Evolutionary conservation across 1,140 invertebrate genomes (phyloP).

Genomic region (Samia ricini): DNA sequence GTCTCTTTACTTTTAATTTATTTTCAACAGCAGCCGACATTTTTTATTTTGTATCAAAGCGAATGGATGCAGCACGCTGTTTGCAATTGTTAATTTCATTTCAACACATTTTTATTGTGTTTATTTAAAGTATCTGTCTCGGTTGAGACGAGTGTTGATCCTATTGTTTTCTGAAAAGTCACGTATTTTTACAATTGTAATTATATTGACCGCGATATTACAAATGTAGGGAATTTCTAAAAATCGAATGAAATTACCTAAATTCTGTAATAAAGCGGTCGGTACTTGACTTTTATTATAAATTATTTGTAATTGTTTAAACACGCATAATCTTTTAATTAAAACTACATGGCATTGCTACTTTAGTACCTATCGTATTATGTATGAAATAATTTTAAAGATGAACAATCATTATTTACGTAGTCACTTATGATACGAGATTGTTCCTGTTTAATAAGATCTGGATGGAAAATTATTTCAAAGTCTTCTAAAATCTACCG

Average conservation of each 20-base stretch:
- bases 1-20: neutral
- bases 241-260: neutral
- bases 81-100: slow-evolving; percentile 27
- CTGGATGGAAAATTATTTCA: too few relatives aligned
- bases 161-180: slow-evolving; percentile 69
- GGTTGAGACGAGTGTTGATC: slow-evolving; percentile 43
- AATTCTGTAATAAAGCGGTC: neutral
- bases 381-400: too few relatives aligned
- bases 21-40: neutral
- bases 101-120: slow-evolving; percentile 32
- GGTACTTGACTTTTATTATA: neutral
- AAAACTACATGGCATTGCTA: too few relatives aligned
- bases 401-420: too few relatives aligned
- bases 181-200: slow-evolving; percentile 50
- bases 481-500: too few relatives aligned
- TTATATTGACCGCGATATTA: slow-evolving; percentile 33
- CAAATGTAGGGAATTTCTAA: slow-evolving; percentile 11
- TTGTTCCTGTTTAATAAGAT: too few relatives aligned
- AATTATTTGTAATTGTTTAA: too few relatives aligned
- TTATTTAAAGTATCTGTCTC: slow-evolving; percentile 43
- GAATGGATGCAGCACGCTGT: neutral
- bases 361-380: too few relatives aligned
- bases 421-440: too few relatives aligned
- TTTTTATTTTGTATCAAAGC: neutral
- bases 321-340: too few relatives aligned